Evolutionary conservation across 2,797 vertebrate genomes (phyloP), one percentile per base, ranked within the genome.

Genomic region (Antrozous pallidus): DNA sequence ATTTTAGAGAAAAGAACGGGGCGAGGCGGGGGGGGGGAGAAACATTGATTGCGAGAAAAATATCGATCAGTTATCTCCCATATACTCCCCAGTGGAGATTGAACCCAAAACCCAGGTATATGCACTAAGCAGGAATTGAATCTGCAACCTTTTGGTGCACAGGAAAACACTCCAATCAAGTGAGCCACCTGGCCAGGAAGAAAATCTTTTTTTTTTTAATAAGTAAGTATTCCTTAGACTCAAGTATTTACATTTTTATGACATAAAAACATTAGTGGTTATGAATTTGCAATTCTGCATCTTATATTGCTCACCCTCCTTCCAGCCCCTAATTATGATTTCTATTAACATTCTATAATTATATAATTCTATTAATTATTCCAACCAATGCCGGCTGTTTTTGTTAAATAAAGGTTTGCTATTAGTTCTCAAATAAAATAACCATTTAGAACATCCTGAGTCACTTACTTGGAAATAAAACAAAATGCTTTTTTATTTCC

Each of bases 401-500:
- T 36, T 49, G 51, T 90, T 71, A 92, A 93, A 71, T 73, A 80
- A 94, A 95, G 42, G 56, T 33, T 69, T 71, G 47, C 82, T 86
- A 77, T 88, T 92, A 96, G 95, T 94, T 93, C 81, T 91, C 79
- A 83, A 86, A 96, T 91, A 92, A 96, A 94, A 86, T 83, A 79
- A 82, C 63, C 71, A 54, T 49, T 79, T 88, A 86, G 65, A 86
- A 65, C 45, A 42, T 90, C 93, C 70, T 63, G 51, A 90, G 45
- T 92, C 75, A 92, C 65, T 88, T 90, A 84, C 40, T 49, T 80
- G 82, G 70, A 96, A 91, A 93, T 93, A 88, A 91, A 94, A 88
- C 10, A 3, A 49, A 73, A 91, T n/a, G 42, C 36, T 42, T 81
- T 82, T 94, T 77, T 51, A 56, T 61, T 80, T 63, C 61, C 71